phyloP scores from a whole-genome alignment of 2,888 invertebrate genomes.

The Amiota mariae region DNA sequence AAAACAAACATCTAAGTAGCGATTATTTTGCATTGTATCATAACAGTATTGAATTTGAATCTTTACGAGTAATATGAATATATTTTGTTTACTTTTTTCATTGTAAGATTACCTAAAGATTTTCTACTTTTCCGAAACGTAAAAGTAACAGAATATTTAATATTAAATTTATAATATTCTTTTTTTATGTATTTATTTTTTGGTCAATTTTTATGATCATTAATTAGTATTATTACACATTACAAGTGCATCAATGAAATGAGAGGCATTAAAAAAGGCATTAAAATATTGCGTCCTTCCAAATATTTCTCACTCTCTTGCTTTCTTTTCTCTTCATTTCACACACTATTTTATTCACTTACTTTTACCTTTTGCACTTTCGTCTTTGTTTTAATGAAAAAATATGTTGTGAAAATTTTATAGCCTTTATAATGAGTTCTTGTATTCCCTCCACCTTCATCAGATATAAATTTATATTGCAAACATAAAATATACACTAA shows the following conservation, averaged over 20 bases:
- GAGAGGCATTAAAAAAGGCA: slow-evolving; percentile 20
- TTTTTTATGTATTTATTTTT: neutral
- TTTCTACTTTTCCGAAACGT: too few species aligned
- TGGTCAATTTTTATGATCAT: neutral
- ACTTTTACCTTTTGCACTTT: neutral
- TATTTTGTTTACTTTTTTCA: too few species aligned
- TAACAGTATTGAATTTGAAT: too few species aligned
- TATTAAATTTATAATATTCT: too few species aligned
- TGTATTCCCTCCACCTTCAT: neutral
- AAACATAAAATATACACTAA: neutral
- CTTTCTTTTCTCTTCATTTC: neutral
- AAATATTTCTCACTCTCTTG: too few species aligned
- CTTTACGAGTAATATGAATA: too few species aligned
- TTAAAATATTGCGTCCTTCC: neutral
- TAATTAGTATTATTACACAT: slow-evolving; percentile 22
- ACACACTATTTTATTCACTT: neutral
- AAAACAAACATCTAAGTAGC: too few species aligned
- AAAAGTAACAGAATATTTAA: too few species aligned
- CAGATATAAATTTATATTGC: neutral
- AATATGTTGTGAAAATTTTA: slow-evolving; percentile 17
- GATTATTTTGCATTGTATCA: too few species aligned
- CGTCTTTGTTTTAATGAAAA: slow-evolving; percentile 7
- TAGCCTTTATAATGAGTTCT: slow-evolving; percentile 4
- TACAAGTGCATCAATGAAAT: slow-evolving; percentile 13
- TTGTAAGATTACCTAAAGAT: too few species aligned